Conservation (phyloP, 2,888 invertebrate genomes). For the Plebejus anna region DNA sequence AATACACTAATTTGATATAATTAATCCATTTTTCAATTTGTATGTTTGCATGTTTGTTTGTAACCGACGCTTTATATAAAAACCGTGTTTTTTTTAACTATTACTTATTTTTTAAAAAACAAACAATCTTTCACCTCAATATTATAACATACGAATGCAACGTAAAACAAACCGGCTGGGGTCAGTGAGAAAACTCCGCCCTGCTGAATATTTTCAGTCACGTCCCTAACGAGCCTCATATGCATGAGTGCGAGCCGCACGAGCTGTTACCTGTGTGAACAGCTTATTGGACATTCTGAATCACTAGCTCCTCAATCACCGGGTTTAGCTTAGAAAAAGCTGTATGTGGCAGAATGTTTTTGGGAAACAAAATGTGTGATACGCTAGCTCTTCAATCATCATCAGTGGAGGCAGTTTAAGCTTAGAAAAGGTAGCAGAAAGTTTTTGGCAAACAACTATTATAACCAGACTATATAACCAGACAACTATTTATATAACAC, state of each 20-base stretch:
- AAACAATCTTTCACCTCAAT: not conserved
- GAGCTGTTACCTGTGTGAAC: not conserved
- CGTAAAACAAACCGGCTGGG: not conserved
- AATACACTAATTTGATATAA: too few species aligned
- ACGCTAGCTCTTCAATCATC: too few species aligned
- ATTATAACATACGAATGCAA: not conserved
- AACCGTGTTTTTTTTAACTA: too few species aligned
- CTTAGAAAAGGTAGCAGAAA: too few species aligned
- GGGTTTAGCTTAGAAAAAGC: not conserved
- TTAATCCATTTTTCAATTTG: too few species aligned
- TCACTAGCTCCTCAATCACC: not conserved
- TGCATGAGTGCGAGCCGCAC: not conserved
- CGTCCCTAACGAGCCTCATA: conserved; percentile 22
- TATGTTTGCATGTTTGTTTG: too few species aligned
- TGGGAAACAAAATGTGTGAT: not conserved
- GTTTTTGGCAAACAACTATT: too few species aligned
- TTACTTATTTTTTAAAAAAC: not conserved
- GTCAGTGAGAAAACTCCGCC: not conserved
- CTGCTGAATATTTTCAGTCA: conserved; percentile 24
- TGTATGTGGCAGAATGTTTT: not conserved
- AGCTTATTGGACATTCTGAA: conserved; percentile 12
- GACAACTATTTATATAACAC: too few species aligned
- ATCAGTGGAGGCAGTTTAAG: too few species aligned
- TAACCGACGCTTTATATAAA: too few species aligned
- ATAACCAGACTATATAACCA: too few species aligned